Percentiles rank a stretch among this genome's conserved stretches.
These are phyloP conservation scores for Genyomyrus donnyi DNA, from an alignment of 2,113 vertebrate genomes.

Conservation along the genomic window DNA sequence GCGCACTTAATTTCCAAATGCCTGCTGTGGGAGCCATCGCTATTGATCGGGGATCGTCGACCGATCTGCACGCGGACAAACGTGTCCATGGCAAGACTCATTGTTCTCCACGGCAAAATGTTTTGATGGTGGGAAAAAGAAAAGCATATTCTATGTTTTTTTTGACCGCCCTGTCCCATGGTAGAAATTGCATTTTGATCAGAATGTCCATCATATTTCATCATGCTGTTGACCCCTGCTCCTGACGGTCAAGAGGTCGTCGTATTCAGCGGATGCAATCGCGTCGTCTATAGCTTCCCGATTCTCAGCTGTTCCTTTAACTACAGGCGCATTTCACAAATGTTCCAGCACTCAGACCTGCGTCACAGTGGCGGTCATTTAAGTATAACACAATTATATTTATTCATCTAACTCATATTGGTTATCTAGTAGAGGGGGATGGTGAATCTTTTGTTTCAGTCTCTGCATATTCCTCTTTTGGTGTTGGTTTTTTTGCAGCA, in stretches of 20 bases:
- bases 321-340: neutral
- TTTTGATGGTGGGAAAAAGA: neutral
- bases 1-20: neutral
- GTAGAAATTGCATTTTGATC: neutral
- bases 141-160: neutral
- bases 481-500: neutral
- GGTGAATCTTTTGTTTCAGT: neutral
- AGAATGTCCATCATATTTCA: neutral
- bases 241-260: neutral
- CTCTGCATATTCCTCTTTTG: neutral
- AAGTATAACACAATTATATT: neutral
- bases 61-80: neutral
- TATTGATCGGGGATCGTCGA: neutral
- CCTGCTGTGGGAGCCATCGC: neutral
- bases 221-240: neutral
- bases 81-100: neutral
- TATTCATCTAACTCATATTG: neutral
- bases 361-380: neutral
- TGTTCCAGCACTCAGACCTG: neutral
- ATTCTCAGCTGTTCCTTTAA: neutral
- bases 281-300: neutral
- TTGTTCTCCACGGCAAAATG: neutral
- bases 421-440: neutral
- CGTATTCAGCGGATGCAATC: neutral
- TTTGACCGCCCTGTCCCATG: neutral